Base-by-base conservation (phyloP, 1,140 invertebrate species). In the Dendroctonus valens region DNA sequence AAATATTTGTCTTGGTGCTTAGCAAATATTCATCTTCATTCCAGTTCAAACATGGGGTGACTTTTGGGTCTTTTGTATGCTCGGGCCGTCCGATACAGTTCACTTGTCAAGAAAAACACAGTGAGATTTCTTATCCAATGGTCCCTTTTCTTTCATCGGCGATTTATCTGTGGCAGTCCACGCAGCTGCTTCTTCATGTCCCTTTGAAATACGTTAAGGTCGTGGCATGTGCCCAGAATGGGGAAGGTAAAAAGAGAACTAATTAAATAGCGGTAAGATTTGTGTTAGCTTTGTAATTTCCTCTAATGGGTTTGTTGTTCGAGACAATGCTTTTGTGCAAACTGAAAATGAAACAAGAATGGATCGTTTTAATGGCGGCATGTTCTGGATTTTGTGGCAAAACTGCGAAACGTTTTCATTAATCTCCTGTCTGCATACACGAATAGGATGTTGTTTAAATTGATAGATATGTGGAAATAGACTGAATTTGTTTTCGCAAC, bases 101-200 rank as follows among this genome's bases (percentile, higher is more conserved):
- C 62, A 64, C 62, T 64, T 64, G 62, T 55, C 54, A 64, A 55
- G 62, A 55, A 64, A 55, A 55, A 64, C 42, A 11, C 42, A 11
- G n/a, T 11, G 53, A 39, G 46, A 51, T 51, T 49, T 39, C 26
- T 49, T 49, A 7, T n/a, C 15, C 12, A 46, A 41, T 7, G 39
- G 40, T 11, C 38, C 46, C n/a, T 50, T 60, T 60, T 37, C 44
- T 58, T 58, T 58, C 55, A 58, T 58, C 55, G 58, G 14, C 26
- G 58, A 60, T 60, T 60, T 60, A 60, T 60, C 58, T 60, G 48
- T 60, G 44, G 12, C 58, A 50, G 14, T 38, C 26, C 26, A 38
- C 48, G 14, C 59, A 49, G 59, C 59, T 41, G 11, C 59, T 53
- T 12, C n/a, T 12, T 62, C 48, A 40, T 62, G n/a, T 62, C 50